These are phyloP conservation scores for Paracanthobrama guichenoti DNA, from an alignment of 2,113 vertebrate genomes.

Conservation along the genomic window DNA sequence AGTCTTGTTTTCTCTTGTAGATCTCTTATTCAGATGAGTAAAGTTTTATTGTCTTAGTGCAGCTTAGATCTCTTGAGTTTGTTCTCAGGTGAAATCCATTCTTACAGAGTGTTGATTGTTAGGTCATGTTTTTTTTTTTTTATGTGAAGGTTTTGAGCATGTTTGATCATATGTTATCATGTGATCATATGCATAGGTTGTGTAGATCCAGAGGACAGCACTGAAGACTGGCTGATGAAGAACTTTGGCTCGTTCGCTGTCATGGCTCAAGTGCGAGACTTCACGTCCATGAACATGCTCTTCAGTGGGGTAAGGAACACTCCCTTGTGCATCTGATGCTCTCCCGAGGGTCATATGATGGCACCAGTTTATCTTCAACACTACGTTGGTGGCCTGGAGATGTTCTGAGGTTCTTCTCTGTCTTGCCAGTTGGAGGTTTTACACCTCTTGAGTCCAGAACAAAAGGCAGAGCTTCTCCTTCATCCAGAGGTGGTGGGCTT, in stretches of 20 bases:
- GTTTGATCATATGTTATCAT: not conserved
- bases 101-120: too few species aligned
- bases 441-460: slow-evolving; percentile 68
- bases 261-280: slow-evolving; percentile 69
- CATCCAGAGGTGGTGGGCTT: slow-evolving; percentile 61
- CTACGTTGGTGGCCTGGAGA: not conserved
- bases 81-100: too few species aligned
- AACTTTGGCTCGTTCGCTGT: slow-evolving; percentile 75
- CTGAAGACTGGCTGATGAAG: slow-evolving; percentile 72
- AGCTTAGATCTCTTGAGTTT: too few species aligned
- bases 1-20: too few species aligned
- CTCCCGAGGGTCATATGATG: not conserved
- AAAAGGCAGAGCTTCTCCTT: slow-evolving; percentile 74
- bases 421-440: slow-evolving; percentile 73
- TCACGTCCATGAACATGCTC: slow-evolving; percentile 68
- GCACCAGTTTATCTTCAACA: not conserved
- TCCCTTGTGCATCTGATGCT: not conserved
- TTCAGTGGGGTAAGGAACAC: slow-evolving; percentile 73
- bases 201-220: slow-evolving; percentile 58
- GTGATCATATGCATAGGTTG: too few species aligned
- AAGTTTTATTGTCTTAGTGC: too few species aligned
- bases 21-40: too few species aligned
- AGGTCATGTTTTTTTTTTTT: not conserved
- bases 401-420: not conserved
- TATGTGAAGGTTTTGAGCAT: not conserved